Evolutionary conservation across 2,888 invertebrate species (phyloP), one percentile per base, ranked within the genome.

Genomic region (Epirrhoe alternata): DNA sequence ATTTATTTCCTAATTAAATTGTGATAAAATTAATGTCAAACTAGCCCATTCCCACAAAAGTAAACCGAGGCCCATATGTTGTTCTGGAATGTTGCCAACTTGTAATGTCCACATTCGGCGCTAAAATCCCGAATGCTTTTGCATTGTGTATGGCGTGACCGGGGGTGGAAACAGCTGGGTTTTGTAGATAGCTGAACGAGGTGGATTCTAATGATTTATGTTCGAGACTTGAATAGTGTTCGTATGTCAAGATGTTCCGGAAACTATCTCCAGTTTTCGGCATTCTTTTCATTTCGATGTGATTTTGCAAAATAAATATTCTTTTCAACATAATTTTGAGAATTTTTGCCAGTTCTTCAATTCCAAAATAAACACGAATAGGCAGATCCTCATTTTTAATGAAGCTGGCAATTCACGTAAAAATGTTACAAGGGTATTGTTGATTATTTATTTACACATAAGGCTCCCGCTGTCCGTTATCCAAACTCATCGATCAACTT

Each of bases 21-120:
- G 35, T 38, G 33, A 54, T 54, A 24, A 38, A 54, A 54, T 14
- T 38, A 35, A 35, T 51, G 16, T 24, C 49, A 49, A 66, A 67
- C 63, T 14, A 63, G 45, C 64, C 56, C 55, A 60, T 64, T 64
- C 64, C 31, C 64, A 50, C 45, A 54, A 68, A 35, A 64, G 64
- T 64, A 68, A 61, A 64, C 38, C 61, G 57, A 49, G 42, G 54
- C 47, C 59, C 61, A 58, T 47, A 54, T 64, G 61, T 58, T 68
- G 31, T 50, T 56, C 64, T 74, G 76, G 74, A 74, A 55, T 62
- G 50, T 45, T 65, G 73, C 74, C 74, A 74, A 68, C 70, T 63
- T 67, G 67, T 71, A 70, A 72, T 69, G 72, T 73, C 70, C 72
- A 71, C 71, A 74, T 61, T 62, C 65, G 60, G 70, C 62, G 69